Evolutionary conservation across 2,797 vertebrate species (phyloP), one percentile per base, ranked within the genome.

Genomic region (Coendou prehensilis): DNA sequence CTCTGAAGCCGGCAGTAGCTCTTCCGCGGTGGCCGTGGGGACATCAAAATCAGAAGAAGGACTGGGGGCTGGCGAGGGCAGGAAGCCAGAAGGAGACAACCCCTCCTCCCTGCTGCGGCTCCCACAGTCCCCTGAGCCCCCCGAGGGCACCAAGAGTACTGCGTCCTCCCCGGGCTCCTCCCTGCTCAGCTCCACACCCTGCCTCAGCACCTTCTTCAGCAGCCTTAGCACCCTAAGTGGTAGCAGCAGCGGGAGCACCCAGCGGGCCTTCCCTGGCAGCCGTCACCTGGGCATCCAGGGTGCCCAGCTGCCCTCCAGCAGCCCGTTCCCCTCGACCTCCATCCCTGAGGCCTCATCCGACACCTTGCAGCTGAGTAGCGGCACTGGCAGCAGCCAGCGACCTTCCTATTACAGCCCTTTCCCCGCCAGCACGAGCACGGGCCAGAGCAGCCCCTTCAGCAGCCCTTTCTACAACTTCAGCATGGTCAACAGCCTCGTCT

Each of bases 401-500:
- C 33, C 99, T 87, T 98, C 99, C 84, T 99, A 99, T 96, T 99
- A 99, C 98, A 99, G 99, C 98, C 98, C 99, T 22, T 99, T 99
- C 95, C 98, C 98, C 97, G 52, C 91, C 47, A 47, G 93, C 81
- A 91, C 99, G 75, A 99, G 98, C 20, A 98, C 99, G 80, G 99
- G 99, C 85, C 99, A 99, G 97, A 98, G 98, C 69, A 98, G 99
- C 98, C 99, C 99, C 96, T 99, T 99, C 96, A 98, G 99, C 98
- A 98, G 99, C 89, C 99, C 99, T 95, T 99, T 99, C 98, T 99
- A 99, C 98, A 99, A 99, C 98, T 99, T 99, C 98, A 99, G 99
- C 98, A 99, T 99, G 1, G 99, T 99, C 89, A 99, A 99, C 98
- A 99, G 99, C 98, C 98, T 99, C 97, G 99, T 99, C 92, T 99